Evolutionary conservation across 2,888 invertebrate species (phyloP).

Genomic region (Leucoma salicis): DNA sequence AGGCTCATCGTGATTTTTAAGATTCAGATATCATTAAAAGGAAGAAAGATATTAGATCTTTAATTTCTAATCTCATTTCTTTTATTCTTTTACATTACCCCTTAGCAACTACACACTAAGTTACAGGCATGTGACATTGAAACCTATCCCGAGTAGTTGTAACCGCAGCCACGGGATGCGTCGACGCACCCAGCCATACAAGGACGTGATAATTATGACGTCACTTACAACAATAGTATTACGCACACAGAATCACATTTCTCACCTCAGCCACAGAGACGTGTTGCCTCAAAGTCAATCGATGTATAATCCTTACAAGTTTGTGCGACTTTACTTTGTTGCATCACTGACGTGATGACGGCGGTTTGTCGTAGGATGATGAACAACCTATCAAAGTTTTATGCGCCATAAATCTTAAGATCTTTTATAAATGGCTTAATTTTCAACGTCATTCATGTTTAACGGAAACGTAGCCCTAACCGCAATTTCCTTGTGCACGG

Average conservation of each 20-base stretch:
- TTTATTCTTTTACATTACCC: too few relatives aligned
- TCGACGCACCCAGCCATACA: constrained; percentile 70
- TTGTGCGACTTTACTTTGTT: constrained; percentile 40
- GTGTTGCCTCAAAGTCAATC: too few relatives aligned
- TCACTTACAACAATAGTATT: constrained; percentile 50
- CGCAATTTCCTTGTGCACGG: constrained; percentile 25
- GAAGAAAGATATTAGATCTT: too few relatives aligned
- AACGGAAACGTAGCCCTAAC: constrained; percentile 26
- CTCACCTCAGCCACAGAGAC: constrained; percentile 21
- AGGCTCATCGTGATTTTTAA: too few relatives aligned
- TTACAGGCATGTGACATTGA: constrained; percentile 62
- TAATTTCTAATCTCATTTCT: too few relatives aligned
- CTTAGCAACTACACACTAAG: constrained; percentile 58
- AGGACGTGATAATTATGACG: constrained; percentile 69
- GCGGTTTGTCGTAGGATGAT: constrained; percentile 32
- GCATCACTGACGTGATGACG: too few relatives aligned
- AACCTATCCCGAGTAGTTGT: constrained; percentile 71
- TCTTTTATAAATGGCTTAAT: constrained; percentile 17
- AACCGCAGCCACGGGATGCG: constrained; percentile 72
- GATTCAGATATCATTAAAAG: too few relatives aligned
- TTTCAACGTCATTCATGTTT: constrained; percentile 15
- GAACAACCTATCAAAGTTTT: constrained; percentile 30
- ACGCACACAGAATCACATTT: constrained; percentile 39
- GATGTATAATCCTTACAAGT: constrained; percentile 26
- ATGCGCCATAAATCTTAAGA: constrained; percentile 30